These are phyloP conservation scores for Malthinus flaveolus DNA, from an alignment of 2,888 invertebrate species.

Conservation along the genomic window DNA sequence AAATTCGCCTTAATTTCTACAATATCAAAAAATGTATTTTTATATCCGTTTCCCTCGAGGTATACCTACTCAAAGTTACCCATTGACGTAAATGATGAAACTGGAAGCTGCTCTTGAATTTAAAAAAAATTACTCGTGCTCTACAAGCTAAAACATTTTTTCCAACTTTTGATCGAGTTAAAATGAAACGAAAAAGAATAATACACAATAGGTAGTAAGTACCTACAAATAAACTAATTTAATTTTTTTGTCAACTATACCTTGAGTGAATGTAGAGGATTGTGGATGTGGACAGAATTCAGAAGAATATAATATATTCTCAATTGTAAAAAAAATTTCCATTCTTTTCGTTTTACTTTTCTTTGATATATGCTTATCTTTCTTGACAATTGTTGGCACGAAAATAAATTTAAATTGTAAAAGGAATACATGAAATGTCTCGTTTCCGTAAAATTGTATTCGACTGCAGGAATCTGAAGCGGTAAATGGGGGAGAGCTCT, in stretches of 20 bases:
- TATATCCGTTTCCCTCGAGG: background rate
- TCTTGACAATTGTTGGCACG: conserved; percentile 18
- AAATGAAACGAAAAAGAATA: too few species aligned
- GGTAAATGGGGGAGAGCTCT: conserved; percentile 16
- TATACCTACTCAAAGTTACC: too few species aligned
- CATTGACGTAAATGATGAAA: too few species aligned
- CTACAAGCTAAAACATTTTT: background rate
- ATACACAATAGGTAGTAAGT: background rate
- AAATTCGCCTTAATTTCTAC: background rate
- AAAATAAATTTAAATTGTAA: conserved; percentile 22
- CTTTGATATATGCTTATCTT: conserved; percentile 20
- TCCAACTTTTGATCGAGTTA: background rate
- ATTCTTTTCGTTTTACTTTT: conserved; percentile 13
- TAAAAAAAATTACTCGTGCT: too few species aligned
- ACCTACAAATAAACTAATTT: too few species aligned
- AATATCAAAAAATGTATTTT: background rate
- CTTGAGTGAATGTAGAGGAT: too few species aligned
- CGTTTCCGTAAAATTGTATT: conserved; percentile 17
- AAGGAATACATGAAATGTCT: conserved; percentile 17
- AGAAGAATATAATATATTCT: conserved; percentile 9
- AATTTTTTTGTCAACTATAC: too few species aligned
- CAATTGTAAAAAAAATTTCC: conserved; percentile 8
- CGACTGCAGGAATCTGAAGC: conserved; percentile 12
- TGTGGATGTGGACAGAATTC: background rate
- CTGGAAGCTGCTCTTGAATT: too few species aligned